These are phyloP conservation scores for Hydrochoerus hydrochaeris DNA, from an alignment of 2,113 vertebrate genomes.

Conservation along the genomic window DNA sequence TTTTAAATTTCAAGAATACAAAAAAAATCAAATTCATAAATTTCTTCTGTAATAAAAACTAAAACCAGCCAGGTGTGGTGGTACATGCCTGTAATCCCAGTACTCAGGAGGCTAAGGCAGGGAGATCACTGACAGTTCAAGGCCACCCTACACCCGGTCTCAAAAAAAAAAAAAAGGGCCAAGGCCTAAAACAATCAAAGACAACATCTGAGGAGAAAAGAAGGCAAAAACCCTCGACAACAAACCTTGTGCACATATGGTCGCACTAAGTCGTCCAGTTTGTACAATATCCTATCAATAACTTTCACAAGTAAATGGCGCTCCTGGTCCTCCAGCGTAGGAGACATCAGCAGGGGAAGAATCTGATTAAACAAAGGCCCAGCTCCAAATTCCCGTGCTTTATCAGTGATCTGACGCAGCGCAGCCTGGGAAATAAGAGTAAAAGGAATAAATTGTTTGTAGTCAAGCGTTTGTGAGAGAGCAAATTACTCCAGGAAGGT, in stretches of 20 bases:
- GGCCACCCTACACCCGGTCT: neutral
- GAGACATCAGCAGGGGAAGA: conserved; percentile 97
- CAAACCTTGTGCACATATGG: conserved; percentile 98
- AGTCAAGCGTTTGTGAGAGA: neutral
- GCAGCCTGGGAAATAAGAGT: conserved; percentile 89
- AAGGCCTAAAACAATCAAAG: neutral
- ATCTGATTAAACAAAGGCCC: conserved; percentile 99
- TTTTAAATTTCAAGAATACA: too few species aligned
- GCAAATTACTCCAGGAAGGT: neutral
- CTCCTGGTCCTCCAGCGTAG: conserved; percentile 98
- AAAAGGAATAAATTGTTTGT: neutral
- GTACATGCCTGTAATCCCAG: neutral
- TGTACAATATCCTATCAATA: conserved; percentile 98
- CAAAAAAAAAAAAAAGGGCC: neutral
- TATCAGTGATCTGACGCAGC: conserved; percentile 97
- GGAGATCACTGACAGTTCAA: neutral
- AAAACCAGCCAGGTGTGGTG: neutral
- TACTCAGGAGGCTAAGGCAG: neutral
- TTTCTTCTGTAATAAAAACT: conserved; percentile 19
- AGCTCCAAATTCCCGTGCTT: conserved; percentile 98
- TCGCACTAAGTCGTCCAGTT: conserved; percentile 97
- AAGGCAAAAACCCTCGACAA: neutral
- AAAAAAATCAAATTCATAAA: neutral
- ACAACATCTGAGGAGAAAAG: neutral
- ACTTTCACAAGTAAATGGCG: conserved; percentile 99